Percentiles rank a stretch among this genome's conserved stretches.
phyloP scores from a whole-genome alignment of 2,888 invertebrate species.

The Diachrysia chrysitis region DNA sequence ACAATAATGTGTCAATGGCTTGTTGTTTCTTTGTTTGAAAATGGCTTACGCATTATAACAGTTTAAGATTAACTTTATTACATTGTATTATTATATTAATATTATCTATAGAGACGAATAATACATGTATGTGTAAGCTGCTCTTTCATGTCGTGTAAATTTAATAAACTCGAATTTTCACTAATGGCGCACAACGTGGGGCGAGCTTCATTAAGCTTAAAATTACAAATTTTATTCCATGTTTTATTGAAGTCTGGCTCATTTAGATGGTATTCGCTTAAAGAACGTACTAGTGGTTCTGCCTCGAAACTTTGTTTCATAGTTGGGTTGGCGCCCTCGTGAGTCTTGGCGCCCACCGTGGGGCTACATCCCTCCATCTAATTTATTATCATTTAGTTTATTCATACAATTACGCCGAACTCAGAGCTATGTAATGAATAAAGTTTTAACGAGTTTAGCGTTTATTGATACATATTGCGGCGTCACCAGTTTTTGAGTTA shows the following conservation, averaged over 20 bases:
- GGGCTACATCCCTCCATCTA: slow-evolving; percentile 36
- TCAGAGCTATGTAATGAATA: slow-evolving; percentile 51
- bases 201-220: not conserved
- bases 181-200: slow-evolving; percentile 28
- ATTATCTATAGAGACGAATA: not conserved
- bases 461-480: slow-evolving; percentile 43
- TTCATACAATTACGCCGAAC: slow-evolving; percentile 44
- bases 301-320: slow-evolving; percentile 38
- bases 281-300: slow-evolving; percentile 19
- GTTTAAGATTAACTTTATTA: not conserved
- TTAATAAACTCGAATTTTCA: not conserved
- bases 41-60: not conserved
- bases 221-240: slow-evolving; percentile 15
- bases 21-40: not conserved
- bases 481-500: slow-evolving; percentile 33
- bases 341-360: slow-evolving; percentile 48
- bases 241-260: slow-evolving; percentile 10
- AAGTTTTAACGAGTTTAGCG: slow-evolving; percentile 54
- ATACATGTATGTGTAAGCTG: not conserved
- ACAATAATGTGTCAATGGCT: not conserved
- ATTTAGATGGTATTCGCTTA: slow-evolving; percentile 22
- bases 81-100: too few relatives aligned
- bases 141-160: not conserved
- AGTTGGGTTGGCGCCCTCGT: slow-evolving; percentile 38
- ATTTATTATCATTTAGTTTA: slow-evolving; percentile 51